phyloP scores from a whole-genome alignment of 2,888 invertebrate genomes.

The Nephrotoma guestfalica region DNA sequence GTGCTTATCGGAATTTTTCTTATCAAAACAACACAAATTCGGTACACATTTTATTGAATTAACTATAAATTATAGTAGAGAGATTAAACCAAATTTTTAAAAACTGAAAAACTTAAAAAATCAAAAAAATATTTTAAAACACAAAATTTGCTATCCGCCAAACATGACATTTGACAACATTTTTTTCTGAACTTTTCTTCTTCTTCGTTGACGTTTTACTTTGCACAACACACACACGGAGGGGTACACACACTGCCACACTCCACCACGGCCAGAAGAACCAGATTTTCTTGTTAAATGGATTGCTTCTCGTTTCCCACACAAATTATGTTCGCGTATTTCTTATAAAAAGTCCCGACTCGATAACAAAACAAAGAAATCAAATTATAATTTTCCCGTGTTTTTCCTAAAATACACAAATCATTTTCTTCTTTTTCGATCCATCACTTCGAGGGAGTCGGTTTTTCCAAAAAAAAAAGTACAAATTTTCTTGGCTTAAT shows the following conservation, averaged over 20 bases:
- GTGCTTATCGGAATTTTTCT: neutral
- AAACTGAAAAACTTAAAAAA: neutral
- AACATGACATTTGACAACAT: slow-evolving; percentile 5
- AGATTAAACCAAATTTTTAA: neutral
- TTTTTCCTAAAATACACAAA: neutral
- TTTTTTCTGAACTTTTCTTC: neutral
- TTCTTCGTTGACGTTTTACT: neutral
- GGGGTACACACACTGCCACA: too few species aligned
- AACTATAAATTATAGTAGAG: neutral
- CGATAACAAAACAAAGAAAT: neutral
- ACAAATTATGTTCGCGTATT: neutral
- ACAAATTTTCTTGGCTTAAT: neutral
- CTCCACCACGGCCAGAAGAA: neutral
- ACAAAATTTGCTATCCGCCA: slow-evolving; percentile 3
- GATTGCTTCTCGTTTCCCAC: neutral
- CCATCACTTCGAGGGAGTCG: neutral
- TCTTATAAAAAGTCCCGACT: neutral
- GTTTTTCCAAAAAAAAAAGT: neutral
- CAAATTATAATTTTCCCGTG: neutral
- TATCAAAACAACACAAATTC: neutral
- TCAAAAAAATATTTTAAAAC: neutral
- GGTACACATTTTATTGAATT: neutral
- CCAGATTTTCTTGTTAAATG: neutral
- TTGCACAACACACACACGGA: neutral
- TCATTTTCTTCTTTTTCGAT: neutral